Percentiles rank a stretch among this genome's conserved stretches.
Conservation (phyloP, 1,140 invertebrate species). For the Lycorma delicatula region DNA sequence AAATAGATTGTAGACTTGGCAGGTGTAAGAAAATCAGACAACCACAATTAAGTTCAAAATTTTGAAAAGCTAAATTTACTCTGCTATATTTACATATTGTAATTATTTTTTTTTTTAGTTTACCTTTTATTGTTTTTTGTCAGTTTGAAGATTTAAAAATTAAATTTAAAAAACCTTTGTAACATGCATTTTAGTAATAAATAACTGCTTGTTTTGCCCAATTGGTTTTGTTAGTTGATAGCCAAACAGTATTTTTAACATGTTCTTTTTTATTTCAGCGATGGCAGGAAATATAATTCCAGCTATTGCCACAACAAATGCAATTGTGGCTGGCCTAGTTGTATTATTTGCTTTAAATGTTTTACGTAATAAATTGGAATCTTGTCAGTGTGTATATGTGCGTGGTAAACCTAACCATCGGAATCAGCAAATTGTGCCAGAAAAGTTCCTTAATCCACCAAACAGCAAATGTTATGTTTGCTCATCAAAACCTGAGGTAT, state of each 20-base stretch:
- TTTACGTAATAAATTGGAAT: constrained; percentile 56
- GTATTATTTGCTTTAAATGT: constrained; percentile 82
- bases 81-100: no score
- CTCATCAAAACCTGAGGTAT: constrained; percentile 69
- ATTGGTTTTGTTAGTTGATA: not conserved
- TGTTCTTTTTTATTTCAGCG: constrained; percentile 48
- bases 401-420: constrained; percentile 58
- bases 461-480: constrained; percentile 83
- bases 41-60: no score
- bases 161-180: not conserved
- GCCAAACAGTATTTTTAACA: not conserved
- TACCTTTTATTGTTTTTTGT: no score
- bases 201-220: not conserved
- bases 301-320: constrained; percentile 97
- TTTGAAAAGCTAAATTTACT: no score
- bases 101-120: no score
- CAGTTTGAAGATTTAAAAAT: no score
- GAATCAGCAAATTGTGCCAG: constrained; percentile 58
- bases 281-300: constrained; percentile 99
- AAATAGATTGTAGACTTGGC: no score
- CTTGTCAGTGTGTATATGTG: constrained; percentile 67
- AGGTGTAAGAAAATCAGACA: no score
- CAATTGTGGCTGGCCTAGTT: constrained; percentile 89
- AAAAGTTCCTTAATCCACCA: constrained; percentile 54
- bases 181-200: not conserved